These are phyloP conservation scores for Trematocara nigrifrons DNA, from an alignment of 2,113 vertebrate genomes.

Conservation along the genomic window DNA sequence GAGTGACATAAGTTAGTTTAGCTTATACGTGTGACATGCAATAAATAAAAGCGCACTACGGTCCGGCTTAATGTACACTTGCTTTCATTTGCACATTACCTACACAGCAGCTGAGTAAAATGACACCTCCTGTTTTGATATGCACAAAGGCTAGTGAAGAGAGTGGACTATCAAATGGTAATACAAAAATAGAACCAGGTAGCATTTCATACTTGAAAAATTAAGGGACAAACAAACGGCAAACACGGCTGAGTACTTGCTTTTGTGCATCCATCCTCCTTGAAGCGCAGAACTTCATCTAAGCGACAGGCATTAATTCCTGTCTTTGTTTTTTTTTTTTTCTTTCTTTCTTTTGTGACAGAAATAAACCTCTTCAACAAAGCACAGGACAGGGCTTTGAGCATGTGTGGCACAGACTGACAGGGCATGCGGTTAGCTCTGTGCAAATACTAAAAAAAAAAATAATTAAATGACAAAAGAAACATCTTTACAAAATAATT, in stretches of 20 bases:
- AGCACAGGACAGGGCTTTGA: conserved; percentile 39
- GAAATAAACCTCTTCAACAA: conserved; percentile 56
- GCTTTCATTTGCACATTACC: conserved; percentile 41
- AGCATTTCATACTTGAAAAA: conserved; percentile 52
- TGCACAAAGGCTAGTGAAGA: conserved; percentile 57
- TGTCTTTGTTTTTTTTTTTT: conserved; percentile 25
- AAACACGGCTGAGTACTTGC: conserved; percentile 34
- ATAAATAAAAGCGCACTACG: conserved; percentile 63
- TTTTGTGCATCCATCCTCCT: conserved; percentile 22
- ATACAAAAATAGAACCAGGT: conserved; percentile 72
- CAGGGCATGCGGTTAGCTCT: conserved; percentile 39
- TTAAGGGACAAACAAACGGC: conserved; percentile 36
- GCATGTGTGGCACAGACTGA: conserved; percentile 35
- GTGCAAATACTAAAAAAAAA: conserved; percentile 5
- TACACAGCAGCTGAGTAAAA: conserved; percentile 52
- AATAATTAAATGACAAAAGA: background rate
- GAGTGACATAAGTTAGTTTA: conserved; percentile 57
- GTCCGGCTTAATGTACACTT: conserved; percentile 35
- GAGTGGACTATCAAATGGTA: conserved; percentile 44
- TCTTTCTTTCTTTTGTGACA: conserved; percentile 35
- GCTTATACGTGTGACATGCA: conserved; percentile 70
- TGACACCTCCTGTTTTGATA: conserved; percentile 58
- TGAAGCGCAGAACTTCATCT: conserved; percentile 34
- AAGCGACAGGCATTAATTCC: conserved; percentile 20
- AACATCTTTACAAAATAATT: conserved; percentile 44